Evolutionary conservation across 2,797 vertebrate genomes (phyloP), one percentile per base, ranked within the genome.

Genomic region (Delichon dasypus): DNA sequence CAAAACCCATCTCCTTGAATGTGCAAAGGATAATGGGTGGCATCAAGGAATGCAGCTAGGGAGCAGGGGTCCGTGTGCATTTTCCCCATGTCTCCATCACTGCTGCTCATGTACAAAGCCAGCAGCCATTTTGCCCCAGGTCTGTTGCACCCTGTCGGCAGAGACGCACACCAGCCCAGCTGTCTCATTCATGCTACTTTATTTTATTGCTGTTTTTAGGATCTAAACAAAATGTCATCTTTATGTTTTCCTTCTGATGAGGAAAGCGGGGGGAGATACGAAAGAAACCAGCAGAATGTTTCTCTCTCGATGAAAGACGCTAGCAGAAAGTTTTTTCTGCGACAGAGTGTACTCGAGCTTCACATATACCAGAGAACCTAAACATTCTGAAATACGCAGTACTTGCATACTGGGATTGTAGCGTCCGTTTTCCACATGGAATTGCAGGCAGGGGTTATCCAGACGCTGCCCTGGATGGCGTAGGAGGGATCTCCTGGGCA

Each of bases 401-500:
- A 19, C 36, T 44, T 27, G n/a, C 7, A 38, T 40, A 14, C 30
- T 51, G 8, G 4, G 20, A 34, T 8, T 26, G 23, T 7, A 42
- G 10, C 1, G 2, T 16, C 57, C 29, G 10, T 42, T n/a, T 77
- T 22, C 25, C 72, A 51, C 32, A 11, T 3, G 40, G 34, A 38
- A 55, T 36, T 45, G 34, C 36, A 50, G 10, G 7, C 4, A 1
- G 4, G 53, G 42, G 34, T 61, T 44, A 23, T 5, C 26, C 60
- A 3, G 2, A 16, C 38, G 10, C 19, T 32, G n/a, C 34, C 23
- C 4, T 1, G 9, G 16, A 19, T 1, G 6, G 9, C n/a, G 10
- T 5, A 11, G 2, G 42, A 55, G 21, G 16, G 27, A 11, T 2
- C 11, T 55, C 72, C 71, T 26, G 40, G 68, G 65, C 38, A 16